These are phyloP conservation scores for Tanypteryx hageni DNA, from an alignment of 2,888 invertebrate genomes.

Conservation along the genomic window DNA sequence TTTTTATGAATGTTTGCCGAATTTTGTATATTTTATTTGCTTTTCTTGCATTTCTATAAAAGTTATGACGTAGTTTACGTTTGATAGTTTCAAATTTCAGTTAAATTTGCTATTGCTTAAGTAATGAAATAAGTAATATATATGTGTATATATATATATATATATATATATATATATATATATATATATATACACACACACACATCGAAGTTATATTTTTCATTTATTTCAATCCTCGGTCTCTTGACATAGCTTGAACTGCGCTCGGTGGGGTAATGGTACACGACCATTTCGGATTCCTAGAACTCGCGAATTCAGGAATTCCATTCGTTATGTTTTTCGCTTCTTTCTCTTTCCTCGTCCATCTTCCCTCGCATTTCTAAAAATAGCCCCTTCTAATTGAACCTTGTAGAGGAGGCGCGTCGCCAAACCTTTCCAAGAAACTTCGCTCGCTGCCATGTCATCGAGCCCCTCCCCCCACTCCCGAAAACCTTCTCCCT, in stretches of 20 bases:
- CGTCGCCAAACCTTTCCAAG: neutral
- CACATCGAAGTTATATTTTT: too few species aligned
- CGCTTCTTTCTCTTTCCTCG: neutral
- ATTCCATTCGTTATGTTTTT: neutral
- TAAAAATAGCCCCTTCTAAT: constrained; percentile 12
- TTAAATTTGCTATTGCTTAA: too few species aligned
- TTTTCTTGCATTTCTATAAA: too few species aligned
- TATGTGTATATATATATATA: too few species aligned
- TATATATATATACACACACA: too few species aligned
- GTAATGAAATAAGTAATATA: too few species aligned
- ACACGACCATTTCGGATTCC: neutral
- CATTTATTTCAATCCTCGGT: neutral
- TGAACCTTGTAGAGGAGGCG: neutral
- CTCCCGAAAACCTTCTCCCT: neutral
- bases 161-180: too few species aligned
- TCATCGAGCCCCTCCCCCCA: neutral
- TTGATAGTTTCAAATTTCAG: too few species aligned
- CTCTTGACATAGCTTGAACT: neutral
- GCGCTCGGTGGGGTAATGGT: neutral
- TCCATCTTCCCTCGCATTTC: neutral
- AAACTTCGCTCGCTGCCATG: neutral
- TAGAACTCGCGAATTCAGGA: neutral
- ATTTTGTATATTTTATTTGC: too few species aligned
- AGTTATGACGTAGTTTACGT: too few species aligned
- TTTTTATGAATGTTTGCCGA: too few species aligned